phyloP scores from a whole-genome alignment of 2,113 vertebrate species.

The pig (Sus scrofa) region T2T-Sscrofa CM000821.6:12283001-12283500 shows the following conservation, averaged over 20 bases:
- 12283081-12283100: too few species aligned
- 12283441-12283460: neutral
- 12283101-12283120: too few species aligned
- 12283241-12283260: neutral
- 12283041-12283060: too few species aligned
- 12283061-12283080: too few species aligned
- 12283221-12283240: neutral
- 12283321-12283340: neutral
- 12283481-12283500: neutral
- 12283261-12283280: neutral
- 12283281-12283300: neutral
- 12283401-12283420: neutral
- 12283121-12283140: too few species aligned
- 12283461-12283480: neutral
- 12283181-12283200: too few species aligned
- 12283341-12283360: neutral
- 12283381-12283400: neutral
- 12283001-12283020: too few species aligned
- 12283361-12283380: neutral
- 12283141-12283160: too few species aligned
- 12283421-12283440: neutral
- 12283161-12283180: too few species aligned
- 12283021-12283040: too few species aligned
- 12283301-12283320: conserved; percentile 11
- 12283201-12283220: too few species aligned